A percentile compares a stretch with the other conserved stretches of the same genome.
Evolutionary conservation across 2,113 vertebrate species (phyloP).

Genomic region (Lasiurus cinereus): DNA sequence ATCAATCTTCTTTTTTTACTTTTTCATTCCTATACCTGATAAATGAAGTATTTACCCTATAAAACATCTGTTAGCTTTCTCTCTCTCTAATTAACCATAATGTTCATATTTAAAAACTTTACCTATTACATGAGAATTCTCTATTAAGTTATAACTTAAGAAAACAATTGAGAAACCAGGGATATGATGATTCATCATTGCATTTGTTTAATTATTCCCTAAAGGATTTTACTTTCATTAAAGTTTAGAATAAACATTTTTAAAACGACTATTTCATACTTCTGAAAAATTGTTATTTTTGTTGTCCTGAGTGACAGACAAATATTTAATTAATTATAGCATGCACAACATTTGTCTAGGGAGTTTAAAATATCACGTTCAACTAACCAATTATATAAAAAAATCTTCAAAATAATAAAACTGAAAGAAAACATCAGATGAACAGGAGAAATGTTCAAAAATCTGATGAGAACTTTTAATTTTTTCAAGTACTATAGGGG

Average conservation of each 20-base stretch:
- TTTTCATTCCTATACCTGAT: neutral
- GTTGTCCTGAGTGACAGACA: neutral
- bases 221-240: neutral
- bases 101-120: neutral
- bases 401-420: neutral
- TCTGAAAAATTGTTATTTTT: neutral
- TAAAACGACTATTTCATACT: neutral
- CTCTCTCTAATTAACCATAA: neutral
- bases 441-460: neutral
- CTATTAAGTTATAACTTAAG: neutral
- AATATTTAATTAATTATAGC: neutral
- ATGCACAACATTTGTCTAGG: accelerated
- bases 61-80: neutral
- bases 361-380: slow-evolving; percentile 2
- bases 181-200: accelerated
- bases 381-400: neutral
- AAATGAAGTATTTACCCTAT: neutral
- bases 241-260: slow-evolving; percentile 1
- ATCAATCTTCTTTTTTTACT: neutral
- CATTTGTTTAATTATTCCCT: neutral
- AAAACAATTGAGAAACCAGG: neutral
- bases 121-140: neutral
- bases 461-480: neutral
- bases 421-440: neutral
- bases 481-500: neutral